Evolutionary conservation across 1,140 invertebrate species (phyloP), one percentile per base, ranked within the genome.

Genomic region (Planococcus citri): DNA sequence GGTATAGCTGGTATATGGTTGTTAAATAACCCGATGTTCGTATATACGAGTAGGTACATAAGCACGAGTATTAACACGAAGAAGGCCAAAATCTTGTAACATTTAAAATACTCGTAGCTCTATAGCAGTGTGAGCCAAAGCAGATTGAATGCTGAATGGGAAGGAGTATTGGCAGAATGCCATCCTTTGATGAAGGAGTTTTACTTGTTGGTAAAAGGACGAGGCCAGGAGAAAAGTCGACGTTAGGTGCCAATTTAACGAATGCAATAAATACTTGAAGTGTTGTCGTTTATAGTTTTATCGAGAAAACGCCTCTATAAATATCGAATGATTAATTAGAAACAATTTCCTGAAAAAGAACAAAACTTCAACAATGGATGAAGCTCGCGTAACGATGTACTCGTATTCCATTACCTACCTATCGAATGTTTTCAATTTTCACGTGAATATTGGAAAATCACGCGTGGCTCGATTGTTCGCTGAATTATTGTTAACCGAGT

Each of bases 241-340:
- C 41, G 41, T 51, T 51, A 51, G 41, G 41, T 51, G 41, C 41
- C 41, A 51, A 51, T 51, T 51, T 51, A 51, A 51, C 41, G 41
- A 51, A 51, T 20, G 41, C 41, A 51, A 51, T 51, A 51, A 51
- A 51, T 51, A 51, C 41, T 51, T 51, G 41, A 51, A 51, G 41
- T 51, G 41, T 14, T 51, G 41, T 37, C 14, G 33, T 51, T 51
- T 51, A 12, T 33, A 51, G 2, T 51, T 51, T 51, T 51, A 51
- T 51, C 12, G 41, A 9, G n/a, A 20, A 51, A 51, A 20, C 6
- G 17, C 41, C 41, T 20, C 17, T 51, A 51, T 51, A 51, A 51
- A 51, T 51, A 2, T 51, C 2, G 3, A 20, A n/a, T 51, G 41
- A 51, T 51, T 51, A 51, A 51, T 51, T 17, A 51, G 2, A 17